Conservation (phyloP, 2,797 vertebrate species). For the Silurus aristotelis region DNA sequence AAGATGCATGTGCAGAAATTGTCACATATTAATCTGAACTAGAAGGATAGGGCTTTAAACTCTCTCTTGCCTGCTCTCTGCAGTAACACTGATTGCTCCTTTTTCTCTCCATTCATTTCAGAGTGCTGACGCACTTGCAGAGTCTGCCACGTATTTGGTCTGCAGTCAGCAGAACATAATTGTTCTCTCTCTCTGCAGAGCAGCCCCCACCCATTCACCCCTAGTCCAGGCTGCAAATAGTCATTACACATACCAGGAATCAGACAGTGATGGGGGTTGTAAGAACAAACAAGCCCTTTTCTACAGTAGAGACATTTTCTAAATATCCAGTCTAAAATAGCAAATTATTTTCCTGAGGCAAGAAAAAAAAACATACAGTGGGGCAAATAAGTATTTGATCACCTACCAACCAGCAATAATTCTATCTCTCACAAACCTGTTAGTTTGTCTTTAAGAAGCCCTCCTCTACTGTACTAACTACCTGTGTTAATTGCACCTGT, state of each 20-base stretch:
- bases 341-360: background rate
- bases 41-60: slow-evolving; percentile 39
- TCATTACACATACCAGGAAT: slow-evolving; percentile 74
- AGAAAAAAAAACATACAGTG: background rate
- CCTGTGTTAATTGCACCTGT: too few relatives aligned
- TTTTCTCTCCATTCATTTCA: slow-evolving; percentile 82
- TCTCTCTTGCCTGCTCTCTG: slow-evolving; percentile 61
- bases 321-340: background rate
- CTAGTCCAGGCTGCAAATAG: slow-evolving; percentile 67
- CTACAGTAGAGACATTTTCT: slow-evolving; percentile 27
- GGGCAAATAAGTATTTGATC: too few relatives aligned
- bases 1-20: slow-evolving; percentile 57
- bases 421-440: too few relatives aligned
- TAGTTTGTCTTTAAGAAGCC: too few relatives aligned
- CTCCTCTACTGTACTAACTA: too few relatives aligned
- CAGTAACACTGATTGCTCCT: slow-evolving; percentile 78
- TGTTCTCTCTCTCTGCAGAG: slow-evolving; percentile 72
- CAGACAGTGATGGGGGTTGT: background rate
- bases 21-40: slow-evolving; percentile 56
- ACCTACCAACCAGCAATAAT: background rate
- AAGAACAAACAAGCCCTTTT: slow-evolving; percentile 6
- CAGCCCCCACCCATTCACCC: slow-evolving; percentile 48
- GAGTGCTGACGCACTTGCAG: slow-evolving; percentile 83
- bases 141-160: slow-evolving; percentile 82
- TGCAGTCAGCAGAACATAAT: slow-evolving; percentile 84